Conservation (phyloP, 2,888 invertebrate species). For the Tortricodes alternella region DNA sequence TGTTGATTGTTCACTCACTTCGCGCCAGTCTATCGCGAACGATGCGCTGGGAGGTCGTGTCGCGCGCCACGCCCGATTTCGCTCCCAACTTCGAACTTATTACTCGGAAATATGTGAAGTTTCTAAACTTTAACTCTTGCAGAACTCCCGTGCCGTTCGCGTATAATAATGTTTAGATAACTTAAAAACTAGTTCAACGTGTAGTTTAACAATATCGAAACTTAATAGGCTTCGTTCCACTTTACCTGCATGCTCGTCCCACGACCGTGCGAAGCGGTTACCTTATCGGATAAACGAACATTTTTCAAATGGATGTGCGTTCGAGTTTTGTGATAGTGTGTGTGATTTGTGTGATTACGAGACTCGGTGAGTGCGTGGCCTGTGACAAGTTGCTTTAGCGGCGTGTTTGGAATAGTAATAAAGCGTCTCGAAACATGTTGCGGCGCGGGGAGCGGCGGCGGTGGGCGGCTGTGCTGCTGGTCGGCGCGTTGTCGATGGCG, state of each 20-base stretch:
- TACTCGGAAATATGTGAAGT: conserved; percentile 80
- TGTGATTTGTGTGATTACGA: conserved; percentile 72
- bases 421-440: conserved; percentile 65
- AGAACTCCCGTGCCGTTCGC: conserved; percentile 58
- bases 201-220: conserved; percentile 78
- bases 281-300: conserved; percentile 80
- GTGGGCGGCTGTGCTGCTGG: conserved; percentile 62
- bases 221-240: conserved; percentile 70
- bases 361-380: conserved; percentile 67
- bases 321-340: conserved; percentile 77
- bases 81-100: conserved; percentile 75
- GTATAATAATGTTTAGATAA: conserved; percentile 59
- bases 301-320: conserved; percentile 82
- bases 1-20: conserved; percentile 81
- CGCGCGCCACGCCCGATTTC: conserved; percentile 55
- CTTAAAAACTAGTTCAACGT: conserved; percentile 55
- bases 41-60: conserved; percentile 75
- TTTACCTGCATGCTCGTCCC: conserved; percentile 80
- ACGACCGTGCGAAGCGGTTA: conserved; percentile 74
- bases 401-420: conserved; percentile 68
- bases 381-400: conserved; percentile 75
- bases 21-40: conserved; percentile 71
- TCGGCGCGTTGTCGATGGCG: conserved; percentile 68
- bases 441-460: conserved; percentile 67
- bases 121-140: conserved; percentile 63